Base-by-base conservation (phyloP, 2,113 vertebrate species). In the Cephalophus harveyi region DNA sequence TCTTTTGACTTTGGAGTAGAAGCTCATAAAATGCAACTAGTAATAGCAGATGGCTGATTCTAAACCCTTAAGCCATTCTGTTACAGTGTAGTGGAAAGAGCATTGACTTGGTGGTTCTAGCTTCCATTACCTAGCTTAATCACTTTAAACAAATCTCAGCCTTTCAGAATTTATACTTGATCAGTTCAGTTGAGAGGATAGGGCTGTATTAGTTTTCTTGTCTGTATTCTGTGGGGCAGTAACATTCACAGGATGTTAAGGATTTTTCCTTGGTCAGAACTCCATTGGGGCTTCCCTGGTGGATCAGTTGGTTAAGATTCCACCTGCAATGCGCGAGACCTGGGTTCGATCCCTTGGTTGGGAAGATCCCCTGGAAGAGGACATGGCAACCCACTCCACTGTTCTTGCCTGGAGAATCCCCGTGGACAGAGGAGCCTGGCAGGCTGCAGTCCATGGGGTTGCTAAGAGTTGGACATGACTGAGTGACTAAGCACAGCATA, bases 111-210 rank as follows among this genome's bases (percentile, higher is more conserved):
- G 14, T 87, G 14, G 4, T 84, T 83, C 46, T 93, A 59, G 8
- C 84, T 82, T 97, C 81, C 27, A 54, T 88, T 84, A 67, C 83
- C 27, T 86, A 87, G 28, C 13, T 81, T 87, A 15, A 71, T 92
- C 36, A 90, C 36, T 78, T 95, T 76, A 59, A 89, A 46, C 10
- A 88, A 43, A 85, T 60, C 13, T 67, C 27, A 50, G 16, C 15
- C n/a, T 95, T 89, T 96, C 30, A 83, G n/a, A 89, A 30, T 90
- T 94, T 91, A 83, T 88, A 82, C 16, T 94, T 87, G 21, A 33
- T 94, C 30, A 89, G 5, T 97, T 87, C 9, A 82, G 0, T 89
- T 94, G 64, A 40, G 55, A 28, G 16, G 30, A 15, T 59, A 90
- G 43, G 27, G 67, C 19, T 95, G 4, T 86, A 2, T 84, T 95